Evolutionary conservation across 2,888 invertebrate species (phyloP).

Genomic region (Drosophila heteroneura): DNA sequence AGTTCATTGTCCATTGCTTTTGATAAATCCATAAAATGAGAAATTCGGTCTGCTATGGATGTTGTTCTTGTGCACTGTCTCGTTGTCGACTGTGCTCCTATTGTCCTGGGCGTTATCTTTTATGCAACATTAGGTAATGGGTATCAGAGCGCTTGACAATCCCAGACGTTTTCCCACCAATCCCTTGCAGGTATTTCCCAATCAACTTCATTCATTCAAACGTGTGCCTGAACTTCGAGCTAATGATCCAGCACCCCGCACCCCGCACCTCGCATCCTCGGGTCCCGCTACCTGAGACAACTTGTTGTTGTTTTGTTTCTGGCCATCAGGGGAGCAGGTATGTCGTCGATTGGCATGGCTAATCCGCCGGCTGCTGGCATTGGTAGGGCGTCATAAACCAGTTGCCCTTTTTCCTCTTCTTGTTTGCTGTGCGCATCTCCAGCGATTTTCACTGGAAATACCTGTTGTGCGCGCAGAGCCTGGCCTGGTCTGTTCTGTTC

Average conservation of each 20-base stretch:
- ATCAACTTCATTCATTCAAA: constrained; percentile 69
- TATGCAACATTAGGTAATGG: constrained; percentile 75
- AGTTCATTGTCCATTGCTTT: constrained; percentile 20
- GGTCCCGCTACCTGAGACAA: constrained; percentile 31
- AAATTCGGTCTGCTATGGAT: constrained; percentile 15
- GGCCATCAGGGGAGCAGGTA: constrained; percentile 26
- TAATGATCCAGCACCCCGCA: constrained; percentile 47
- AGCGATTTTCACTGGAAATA: constrained; percentile 70
- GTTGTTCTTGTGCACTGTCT: constrained; percentile 42
- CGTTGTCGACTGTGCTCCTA: constrained; percentile 44
- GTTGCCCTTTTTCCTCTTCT: constrained; percentile 63
- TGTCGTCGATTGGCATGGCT: constrained; percentile 10
- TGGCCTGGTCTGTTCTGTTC: not conserved
- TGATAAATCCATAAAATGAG: constrained; percentile 19
- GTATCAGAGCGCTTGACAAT: constrained; percentile 21
- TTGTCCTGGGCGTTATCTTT: constrained; percentile 53
- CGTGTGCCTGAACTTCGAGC: constrained; percentile 54
- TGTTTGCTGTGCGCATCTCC: constrained; percentile 22
- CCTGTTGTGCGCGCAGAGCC: constrained; percentile 58
- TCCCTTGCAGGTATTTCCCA: constrained; percentile 73
- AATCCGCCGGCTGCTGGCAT: constrained; percentile 57
- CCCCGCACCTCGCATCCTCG: not conserved
- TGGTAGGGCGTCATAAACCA: constrained; percentile 72
- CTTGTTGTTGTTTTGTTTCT: constrained; percentile 14
- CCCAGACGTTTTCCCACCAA: constrained; percentile 56